Base-by-base conservation (phyloP, 2,797 vertebrate genomes). In the Takifugu ocellatus region DNA sequence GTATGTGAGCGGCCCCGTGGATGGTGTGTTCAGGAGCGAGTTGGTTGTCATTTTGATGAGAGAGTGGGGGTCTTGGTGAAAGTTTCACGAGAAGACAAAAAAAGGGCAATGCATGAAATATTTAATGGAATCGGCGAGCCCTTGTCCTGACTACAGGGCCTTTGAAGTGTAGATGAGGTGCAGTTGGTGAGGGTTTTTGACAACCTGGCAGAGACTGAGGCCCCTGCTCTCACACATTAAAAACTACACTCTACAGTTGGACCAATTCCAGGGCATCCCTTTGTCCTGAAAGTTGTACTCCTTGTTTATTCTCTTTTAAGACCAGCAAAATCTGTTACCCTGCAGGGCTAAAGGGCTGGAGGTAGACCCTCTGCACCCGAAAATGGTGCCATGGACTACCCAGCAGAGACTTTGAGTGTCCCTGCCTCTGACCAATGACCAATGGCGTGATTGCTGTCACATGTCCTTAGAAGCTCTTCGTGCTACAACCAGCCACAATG, bases 161-260 rank as follows among this genome's bases (percentile, higher is more conserved):
- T 89, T 86, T 87, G 75, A 87, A 84, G 88, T 87, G 74, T 46
- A 84, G 75, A 84, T 86, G 74, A 82, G 75, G 70, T 67, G 75
- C 84, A 88, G 75, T 76, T 81, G 79, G 58, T 16, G 61, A 75
- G 72, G 68, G 76, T 79, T 84, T 87, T 78, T 78, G 74, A 81
- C 72, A 77, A 70, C 56, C 47, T 64, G 69, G 67, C 63, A 73
- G 39, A 10, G 52, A 63, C 66, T 67, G 50, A 55, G 25, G 50
- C 44, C n/a, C 59, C 46, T 63, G 58, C 70, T 72, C 56, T 62
- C 66, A 80, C 61, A 63, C 42, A 16, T 66, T 66, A 75, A 81
- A 65, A 78, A 86, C 87, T 75, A 76, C 56, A 66, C 55, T 51
- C 47, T 66, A 70, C 77, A 70, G 75, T 75, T 66, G 49, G 79